Evolutionary conservation across 1,140 invertebrate species (phyloP), one percentile per base, ranked within the genome.

Genomic region (Phocides pigmalion): DNA sequence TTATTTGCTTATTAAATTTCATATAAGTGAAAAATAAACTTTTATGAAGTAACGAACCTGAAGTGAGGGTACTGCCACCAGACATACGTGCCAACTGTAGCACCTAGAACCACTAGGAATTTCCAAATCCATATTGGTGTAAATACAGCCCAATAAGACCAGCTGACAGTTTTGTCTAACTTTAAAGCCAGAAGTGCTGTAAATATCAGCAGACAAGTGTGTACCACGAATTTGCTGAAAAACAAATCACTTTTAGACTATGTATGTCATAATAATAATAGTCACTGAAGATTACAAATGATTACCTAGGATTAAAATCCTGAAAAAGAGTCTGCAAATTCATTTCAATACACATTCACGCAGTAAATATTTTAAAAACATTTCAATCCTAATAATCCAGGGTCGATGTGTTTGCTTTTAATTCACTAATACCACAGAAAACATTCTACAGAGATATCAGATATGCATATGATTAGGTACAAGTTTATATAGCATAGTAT

Each of bases 41-140:
- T 32, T n/a, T 1, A 32, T 14, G 35, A 16, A 42, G n/a, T 11
- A 51, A 62, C 65, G 56, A 8, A 97, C 97, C 96, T 95, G 88
- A 97, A 97, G 78, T 98, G 97, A 32, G 98, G 98, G 93, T 98
- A 96, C 76, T 95, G 94, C 95, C 97, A 98, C 98, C 98, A 99
- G 3, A 99, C 95, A 81, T 97, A 97, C 74, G 97, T 98, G 20
- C 98, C 98, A 32, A 98, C 94, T 51, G 95, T 94, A 39, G 98
- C 97, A 65, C 98, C 98, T 47, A 95, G 80, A 35, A 99, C 95
- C 12, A 98, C 98, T 79, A 98, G 94, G 63, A 95, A 92, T 89
- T 99, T 99, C 98, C 98, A 99, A 66, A 98, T 95, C 98, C 98
- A 99, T 86, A 99, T 95, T 46, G 98, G 98, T 22, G 96, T 94